Conservation (phyloP, 2,888 invertebrate species). For the Microctonus brassicae region DNA sequence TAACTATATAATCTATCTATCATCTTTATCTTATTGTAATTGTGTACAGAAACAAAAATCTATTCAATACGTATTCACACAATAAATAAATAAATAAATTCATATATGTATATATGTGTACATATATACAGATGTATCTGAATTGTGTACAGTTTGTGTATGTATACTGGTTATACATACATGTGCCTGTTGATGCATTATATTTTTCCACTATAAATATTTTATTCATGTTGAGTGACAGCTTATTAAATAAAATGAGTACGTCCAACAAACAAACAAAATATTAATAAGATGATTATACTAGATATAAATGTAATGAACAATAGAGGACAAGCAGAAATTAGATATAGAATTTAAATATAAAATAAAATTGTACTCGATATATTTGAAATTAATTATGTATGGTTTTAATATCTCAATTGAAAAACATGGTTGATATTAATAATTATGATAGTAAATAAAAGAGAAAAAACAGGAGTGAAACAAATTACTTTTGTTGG, state of each 20-base stretch:
- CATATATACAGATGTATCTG: constrained; percentile 42
- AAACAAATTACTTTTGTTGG: no score
- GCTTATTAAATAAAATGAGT: background rate
- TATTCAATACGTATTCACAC: background rate
- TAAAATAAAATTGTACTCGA: no score
- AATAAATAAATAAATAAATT: no score
- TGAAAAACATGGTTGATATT: background rate
- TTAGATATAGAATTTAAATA: no score
- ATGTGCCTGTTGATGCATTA: constrained; percentile 45
- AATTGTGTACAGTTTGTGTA: constrained; percentile 42
- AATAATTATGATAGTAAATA: background rate
- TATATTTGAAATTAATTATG: no score
- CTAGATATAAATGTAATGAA: no score
- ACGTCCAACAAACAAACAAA: background rate
- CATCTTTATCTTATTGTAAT: background rate
- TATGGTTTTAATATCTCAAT: no score
- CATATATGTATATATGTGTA: no score
- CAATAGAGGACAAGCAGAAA: no score
- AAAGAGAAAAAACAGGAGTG: no score
- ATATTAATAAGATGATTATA: background rate
- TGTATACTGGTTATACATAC: constrained; percentile 43
- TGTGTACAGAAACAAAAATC: background rate
- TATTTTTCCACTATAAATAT: constrained; percentile 50
- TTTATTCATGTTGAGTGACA: constrained; percentile 45
- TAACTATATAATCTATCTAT: background rate